Base-by-base conservation (phyloP, 2,113 vertebrate species). In the Tychaedon coryphoeus region DNA sequence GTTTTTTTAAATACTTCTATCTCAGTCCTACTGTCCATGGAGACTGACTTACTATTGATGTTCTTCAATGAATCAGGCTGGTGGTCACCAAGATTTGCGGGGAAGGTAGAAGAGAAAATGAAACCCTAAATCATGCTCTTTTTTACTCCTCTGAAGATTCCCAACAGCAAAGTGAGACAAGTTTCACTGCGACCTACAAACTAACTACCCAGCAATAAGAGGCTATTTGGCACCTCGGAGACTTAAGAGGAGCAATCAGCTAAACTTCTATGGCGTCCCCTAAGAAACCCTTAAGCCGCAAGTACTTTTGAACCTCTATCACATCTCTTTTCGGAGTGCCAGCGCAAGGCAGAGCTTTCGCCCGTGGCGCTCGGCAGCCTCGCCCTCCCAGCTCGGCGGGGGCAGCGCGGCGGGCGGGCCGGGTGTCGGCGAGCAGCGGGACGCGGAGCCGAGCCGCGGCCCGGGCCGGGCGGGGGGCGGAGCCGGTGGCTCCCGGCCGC, bases 331-430 rank as follows among this genome's bases (percentile, higher is more conserved):
- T 34, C 19, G 0, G 31, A 34, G 33, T 0, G 43, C 3, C 34
- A 4, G 3, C 10, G 17, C 29, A 8, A 25, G 51, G 1, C 48
- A 1, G 29, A 9, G 18, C 7, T 65, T 40, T 3, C 45, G 8
- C 45, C 16, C 9, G 1, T 0, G 4, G n/a, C 71, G 0, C 7
- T 7, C 45, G 0, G 50, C 45, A 15, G 25, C 0, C 31, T 31
- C 34, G 13, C 5, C 22, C 29, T 10, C 14, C 1, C 90, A 1
- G 13, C 25, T 6, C 11, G 47, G 2, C 2, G n/a, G 38, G 56
- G 60, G 36, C 8, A 7, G 1, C 4, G 47, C 26, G 17, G 71
- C 18, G 9, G 88, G 47, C 45, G n/a, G 43, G 48, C 34, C 7
- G 40, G 62, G 10, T 5, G 85, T 7, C 34, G 1, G 43, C 26